phyloP scores from a whole-genome alignment of 2,797 vertebrate species.

The Nyctalus aviator region DNA sequence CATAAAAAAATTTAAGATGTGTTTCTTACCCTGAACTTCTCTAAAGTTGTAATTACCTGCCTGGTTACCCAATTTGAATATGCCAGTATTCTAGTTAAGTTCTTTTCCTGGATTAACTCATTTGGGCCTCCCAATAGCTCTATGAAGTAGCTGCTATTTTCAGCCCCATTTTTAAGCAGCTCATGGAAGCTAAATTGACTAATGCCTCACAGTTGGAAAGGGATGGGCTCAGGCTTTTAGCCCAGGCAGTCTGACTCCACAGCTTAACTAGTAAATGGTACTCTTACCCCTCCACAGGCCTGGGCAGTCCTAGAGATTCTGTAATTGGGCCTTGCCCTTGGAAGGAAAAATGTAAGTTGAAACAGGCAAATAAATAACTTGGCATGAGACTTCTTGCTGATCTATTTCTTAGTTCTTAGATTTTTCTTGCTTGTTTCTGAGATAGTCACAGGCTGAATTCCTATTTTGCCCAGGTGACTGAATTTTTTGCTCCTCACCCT shows the following conservation, averaged over 20 bases:
- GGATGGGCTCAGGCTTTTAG: not conserved
- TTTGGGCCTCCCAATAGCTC: slow-evolving; percentile 17
- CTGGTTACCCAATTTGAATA: not conserved
- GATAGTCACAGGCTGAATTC: not conserved
- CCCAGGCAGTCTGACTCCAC: not conserved
- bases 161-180: slow-evolving; percentile 39
- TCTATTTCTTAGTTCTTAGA: not conserved
- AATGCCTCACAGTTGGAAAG: not conserved
- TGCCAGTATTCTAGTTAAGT: slow-evolving; percentile 11
- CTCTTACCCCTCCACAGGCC: not conserved
- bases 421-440: not conserved
- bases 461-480: not conserved
- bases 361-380: not conserved
- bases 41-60: not conserved
- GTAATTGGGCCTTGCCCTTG: not conserved
- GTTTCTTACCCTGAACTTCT: slow-evolving; percentile 7
- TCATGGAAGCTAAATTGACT: slow-evolving; percentile 31
- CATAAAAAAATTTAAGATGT: slow-evolving; percentile 18
- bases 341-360: not conserved
- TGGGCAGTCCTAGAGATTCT: not conserved
- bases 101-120: slow-evolving; percentile 12
- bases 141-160: slow-evolving; percentile 47
- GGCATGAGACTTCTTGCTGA: not conserved
- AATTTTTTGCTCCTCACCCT: not conserved
- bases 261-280: not conserved